A percentile compares a stretch with the other conserved stretches of the same genome.
These are phyloP conservation scores for Cherax quadricarinatus DNA, from an alignment of 1,140 invertebrate genomes.

Conservation along the genomic window DNA sequence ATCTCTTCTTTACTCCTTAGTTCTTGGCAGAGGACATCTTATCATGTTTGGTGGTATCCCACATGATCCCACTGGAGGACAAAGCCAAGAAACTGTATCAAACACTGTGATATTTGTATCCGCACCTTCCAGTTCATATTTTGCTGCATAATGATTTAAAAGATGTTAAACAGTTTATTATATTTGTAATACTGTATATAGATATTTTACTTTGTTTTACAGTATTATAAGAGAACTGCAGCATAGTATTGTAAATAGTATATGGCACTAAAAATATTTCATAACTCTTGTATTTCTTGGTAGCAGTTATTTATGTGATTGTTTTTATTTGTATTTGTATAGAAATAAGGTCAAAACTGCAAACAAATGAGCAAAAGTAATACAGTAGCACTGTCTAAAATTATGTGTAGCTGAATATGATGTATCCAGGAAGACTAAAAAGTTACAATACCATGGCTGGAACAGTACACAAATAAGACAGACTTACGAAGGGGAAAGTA, in stretches of 20 bases:
- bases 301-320: neutral
- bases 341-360: neutral
- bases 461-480: no score
- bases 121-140: slow-evolving; percentile 54
- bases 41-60: slow-evolving; percentile 96
- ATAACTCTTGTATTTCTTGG: no score
- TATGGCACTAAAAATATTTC: neutral
- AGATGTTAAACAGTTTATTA: neutral
- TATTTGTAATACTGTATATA: neutral
- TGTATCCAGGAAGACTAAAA: no score
- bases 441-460: no score
- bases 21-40: slow-evolving; percentile 92
- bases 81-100: slow-evolving; percentile 60
- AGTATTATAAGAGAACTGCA: neutral
- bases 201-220: neutral
- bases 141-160: slow-evolving; percentile 23
- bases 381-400: no score
- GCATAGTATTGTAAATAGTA: neutral
- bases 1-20: slow-evolving; percentile 91
- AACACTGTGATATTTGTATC: slow-evolving; percentile 63
- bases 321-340: neutral
- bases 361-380: no score
- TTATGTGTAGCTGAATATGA: no score
- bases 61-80: slow-evolving; percentile 80
- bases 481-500: no score